These are phyloP conservation scores for Dinocampus coccinellae DNA, from an alignment of 2,888 invertebrate genomes.

Conservation along the genomic window DNA sequence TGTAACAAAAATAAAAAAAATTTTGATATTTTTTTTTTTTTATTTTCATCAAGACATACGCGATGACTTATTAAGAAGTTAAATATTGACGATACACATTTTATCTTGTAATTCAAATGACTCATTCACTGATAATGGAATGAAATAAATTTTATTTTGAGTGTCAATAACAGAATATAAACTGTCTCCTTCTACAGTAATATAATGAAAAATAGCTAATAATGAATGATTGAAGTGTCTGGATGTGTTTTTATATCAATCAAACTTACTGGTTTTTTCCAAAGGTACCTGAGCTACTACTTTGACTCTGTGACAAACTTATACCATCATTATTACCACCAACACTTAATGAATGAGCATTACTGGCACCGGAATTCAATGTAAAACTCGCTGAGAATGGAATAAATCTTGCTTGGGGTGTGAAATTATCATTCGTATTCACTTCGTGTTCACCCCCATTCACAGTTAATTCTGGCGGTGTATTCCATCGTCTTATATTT, in stretches of 20 bases:
- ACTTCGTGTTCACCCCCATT: slow-evolving; percentile 36
- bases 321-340: slow-evolving; percentile 56
- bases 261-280: slow-evolving; percentile 49
- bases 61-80: neutral
- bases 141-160: neutral
- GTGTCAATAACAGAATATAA: neutral
- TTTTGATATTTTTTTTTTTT: no score
- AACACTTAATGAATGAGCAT: slow-evolving; percentile 61
- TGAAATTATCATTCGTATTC: slow-evolving; percentile 38
- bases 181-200: neutral
- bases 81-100: neutral
- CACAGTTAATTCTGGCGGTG: slow-evolving; percentile 54
- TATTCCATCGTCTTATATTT: slow-evolving; percentile 55
- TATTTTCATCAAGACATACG: neutral
- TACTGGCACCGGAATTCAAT: slow-evolving; percentile 54
- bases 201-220: slow-evolving; percentile 11
- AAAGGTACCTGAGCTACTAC: slow-evolving; percentile 39
- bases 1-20: neutral
- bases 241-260: slow-evolving; percentile 18
- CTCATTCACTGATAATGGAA: neutral
- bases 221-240: slow-evolving; percentile 20
- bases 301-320: slow-evolving; percentile 60
- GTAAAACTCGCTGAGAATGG: slow-evolving; percentile 63
- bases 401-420: slow-evolving; percentile 55
- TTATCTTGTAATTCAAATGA: neutral